A percentile compares a stretch with the other conserved stretches of the same genome.
Conservation (phyloP, 2,113 vertebrate species). For the Gambusia affinis region DNA sequence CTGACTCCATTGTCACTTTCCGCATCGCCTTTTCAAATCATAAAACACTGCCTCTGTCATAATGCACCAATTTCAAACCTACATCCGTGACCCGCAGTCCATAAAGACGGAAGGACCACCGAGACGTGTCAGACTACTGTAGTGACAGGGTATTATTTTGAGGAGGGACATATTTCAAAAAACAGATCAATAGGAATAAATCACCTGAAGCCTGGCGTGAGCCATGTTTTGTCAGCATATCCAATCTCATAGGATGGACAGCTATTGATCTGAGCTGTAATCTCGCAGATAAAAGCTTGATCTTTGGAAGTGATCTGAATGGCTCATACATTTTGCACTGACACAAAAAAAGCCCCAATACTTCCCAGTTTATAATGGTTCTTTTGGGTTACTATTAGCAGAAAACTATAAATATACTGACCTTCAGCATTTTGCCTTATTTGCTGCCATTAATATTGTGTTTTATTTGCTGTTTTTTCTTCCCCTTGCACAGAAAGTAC, state of each 20-base stretch:
- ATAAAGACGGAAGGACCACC: neutral
- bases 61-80: neutral
- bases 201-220: neutral
- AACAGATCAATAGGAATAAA: slow-evolving; percentile 30
- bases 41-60: neutral
- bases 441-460: neutral
- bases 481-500: neutral
- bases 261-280: slow-evolving; percentile 2
- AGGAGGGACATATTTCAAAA: slow-evolving; percentile 5
- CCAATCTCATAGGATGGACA: slow-evolving; percentile 5
- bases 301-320: slow-evolving; percentile 2
- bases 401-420: neutral
- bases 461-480: neutral
- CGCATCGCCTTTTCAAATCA: neutral
- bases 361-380: neutral
- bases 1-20: neutral
- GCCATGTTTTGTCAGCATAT: slow-evolving; percentile 13
- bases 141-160: neutral
- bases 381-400: neutral
- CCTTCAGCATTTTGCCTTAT: neutral
- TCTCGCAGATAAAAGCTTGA: slow-evolving; percentile 6
- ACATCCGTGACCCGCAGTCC: neutral
- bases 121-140: neutral
- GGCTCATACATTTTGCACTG: neutral
- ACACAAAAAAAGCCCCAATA: neutral